Evolutionary conservation across 2,888 invertebrate species (phyloP), one percentile per base, ranked within the genome.

Genomic region (Bellardia bayeri): DNA sequence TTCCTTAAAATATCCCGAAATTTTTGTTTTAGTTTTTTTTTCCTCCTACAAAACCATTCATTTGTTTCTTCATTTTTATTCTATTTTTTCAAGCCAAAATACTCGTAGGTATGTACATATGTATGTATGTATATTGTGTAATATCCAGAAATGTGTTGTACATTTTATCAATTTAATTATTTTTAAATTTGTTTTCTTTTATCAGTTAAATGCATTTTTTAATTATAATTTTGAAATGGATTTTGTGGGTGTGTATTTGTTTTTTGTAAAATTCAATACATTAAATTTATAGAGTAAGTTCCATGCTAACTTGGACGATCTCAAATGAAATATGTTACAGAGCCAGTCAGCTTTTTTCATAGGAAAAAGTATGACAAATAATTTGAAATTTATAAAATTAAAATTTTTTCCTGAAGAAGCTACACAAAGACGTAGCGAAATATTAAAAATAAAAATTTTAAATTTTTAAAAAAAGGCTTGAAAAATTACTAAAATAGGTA

Each of bases 1-100:
- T 84, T 66, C 56, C 88, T 87, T 88, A 90, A 90, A 90, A 88
- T 89, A 90, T 85, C 75, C 83, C 78, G 76, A 69, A 80, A 69
- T 61, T 74, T 81, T 81, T 69, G 45, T 58, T 69, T 78, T 81
- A 61, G 51, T 87, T 66, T 58, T 82, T 78, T 69, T 54, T 85
- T 80, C 66, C 66, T 68, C 80, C 76, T 54, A 72, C 78, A 51
- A 56, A 76, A 69, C 13, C 45, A 33, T 71, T 64, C 42, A 0
- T 71, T 83, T 78, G 33, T 76, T 85, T 33, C 16, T 61, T 68
- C 74, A 69, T 79, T 16, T 85, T 69, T 80, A 54, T 61, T 71
- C 71, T 54, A 42, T 40, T 56, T 51, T 71, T 80, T 82, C 78
- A 80, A 72, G 75, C 88, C 86, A 82, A 88, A 88, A 85, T 88